These are phyloP conservation scores for Anadara kagoshimensis DNA, from an alignment of 1,140 invertebrate species.

Conservation along the genomic window DNA sequence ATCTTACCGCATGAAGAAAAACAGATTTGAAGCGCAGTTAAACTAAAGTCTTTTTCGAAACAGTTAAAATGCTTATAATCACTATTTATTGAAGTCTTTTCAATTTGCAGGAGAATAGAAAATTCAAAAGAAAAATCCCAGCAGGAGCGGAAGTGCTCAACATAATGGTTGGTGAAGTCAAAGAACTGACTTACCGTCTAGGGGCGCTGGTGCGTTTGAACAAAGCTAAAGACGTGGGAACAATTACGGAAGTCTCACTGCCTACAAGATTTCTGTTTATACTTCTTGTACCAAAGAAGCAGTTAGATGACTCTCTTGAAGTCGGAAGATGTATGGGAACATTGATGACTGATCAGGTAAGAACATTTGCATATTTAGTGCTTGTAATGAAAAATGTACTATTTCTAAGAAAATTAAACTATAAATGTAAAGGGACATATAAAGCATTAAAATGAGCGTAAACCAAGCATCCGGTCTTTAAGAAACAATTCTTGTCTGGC, in stretches of 20 bases:
- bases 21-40: too few relatives aligned
- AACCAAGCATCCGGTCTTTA: too few relatives aligned
- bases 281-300: constrained; percentile 89
- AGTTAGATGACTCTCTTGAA: constrained; percentile 89
- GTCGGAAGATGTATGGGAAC: constrained; percentile 95
- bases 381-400: too few relatives aligned
- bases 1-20: too few relatives aligned
- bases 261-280: constrained; percentile 97
- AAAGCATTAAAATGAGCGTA: too few relatives aligned
- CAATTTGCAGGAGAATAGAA: constrained; percentile 52
- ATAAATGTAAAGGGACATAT: too few relatives aligned
- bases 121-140: constrained; percentile 86
- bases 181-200: constrained; percentile 93
- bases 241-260: constrained; percentile 92
- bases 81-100: too few relatives aligned
- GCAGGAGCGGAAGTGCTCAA: constrained; percentile 96
- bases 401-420: too few relatives aligned
- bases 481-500: too few relatives aligned
- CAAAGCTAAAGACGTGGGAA: constrained; percentile 90
- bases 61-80: too few relatives aligned
- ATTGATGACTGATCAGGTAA: constrained; percentile 91
- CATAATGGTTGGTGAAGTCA: constrained; percentile 97
- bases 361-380: not conserved
- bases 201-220: constrained; percentile 92
- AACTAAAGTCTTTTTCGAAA: too few relatives aligned